A percentile compares a stretch with the other conserved stretches of the same genome.
These are phyloP conservation scores for Psilopsiagon aymara DNA, from an alignment of 2,113 vertebrate genomes.

Conservation along the genomic window DNA sequence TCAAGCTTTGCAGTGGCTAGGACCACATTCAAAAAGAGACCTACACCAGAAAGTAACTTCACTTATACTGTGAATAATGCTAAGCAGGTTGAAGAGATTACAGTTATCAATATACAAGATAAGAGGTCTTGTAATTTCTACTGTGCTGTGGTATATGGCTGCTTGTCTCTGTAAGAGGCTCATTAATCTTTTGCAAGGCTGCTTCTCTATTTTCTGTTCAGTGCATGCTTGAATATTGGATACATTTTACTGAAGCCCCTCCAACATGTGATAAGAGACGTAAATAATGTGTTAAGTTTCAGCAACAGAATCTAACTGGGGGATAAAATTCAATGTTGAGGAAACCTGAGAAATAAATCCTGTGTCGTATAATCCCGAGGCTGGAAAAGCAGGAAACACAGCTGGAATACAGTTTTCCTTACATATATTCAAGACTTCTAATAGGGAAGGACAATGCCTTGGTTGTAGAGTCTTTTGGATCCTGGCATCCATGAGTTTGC, in stretches of 20 bases:
- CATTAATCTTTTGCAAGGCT: neutral
- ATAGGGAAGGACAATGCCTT: neutral
- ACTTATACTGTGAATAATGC: neutral
- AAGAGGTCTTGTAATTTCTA: neutral
- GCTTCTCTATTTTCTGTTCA: neutral
- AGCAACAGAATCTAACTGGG: neutral
- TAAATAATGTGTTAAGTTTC: neutral
- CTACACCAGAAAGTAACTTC: neutral
- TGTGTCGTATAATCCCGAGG: neutral
- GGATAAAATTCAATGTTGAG: neutral
- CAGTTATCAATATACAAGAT: neutral
- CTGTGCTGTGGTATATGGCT: neutral
- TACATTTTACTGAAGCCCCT: neutral
- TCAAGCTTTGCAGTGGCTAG: neutral
- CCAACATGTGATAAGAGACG: neutral
- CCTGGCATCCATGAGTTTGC: neutral
- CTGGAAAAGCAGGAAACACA: neutral
- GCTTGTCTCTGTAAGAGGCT: neutral
- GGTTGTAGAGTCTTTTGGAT: neutral
- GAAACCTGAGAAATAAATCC: neutral
- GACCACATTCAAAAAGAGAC: neutral
- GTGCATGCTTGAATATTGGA: neutral
- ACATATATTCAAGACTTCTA: neutral
- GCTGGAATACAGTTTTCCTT: neutral
- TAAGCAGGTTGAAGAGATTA: neutral